Base-by-base conservation (phyloP, 2,113 vertebrate species). In the Labrus mixtus region DNA sequence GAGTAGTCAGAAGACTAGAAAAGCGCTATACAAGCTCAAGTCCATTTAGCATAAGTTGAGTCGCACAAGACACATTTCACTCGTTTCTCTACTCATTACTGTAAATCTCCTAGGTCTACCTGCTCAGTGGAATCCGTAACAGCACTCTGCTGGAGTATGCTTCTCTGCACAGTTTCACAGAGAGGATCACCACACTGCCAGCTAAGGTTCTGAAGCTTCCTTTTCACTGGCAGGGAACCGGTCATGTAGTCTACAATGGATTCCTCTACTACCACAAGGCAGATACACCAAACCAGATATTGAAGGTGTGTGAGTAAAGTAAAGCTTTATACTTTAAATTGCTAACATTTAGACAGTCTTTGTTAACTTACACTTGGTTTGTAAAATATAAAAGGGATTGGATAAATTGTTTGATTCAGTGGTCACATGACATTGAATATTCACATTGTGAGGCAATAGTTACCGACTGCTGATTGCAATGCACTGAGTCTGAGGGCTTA, bases 231-330 rank as follows among this genome's bases (percentile, higher is more conserved):
- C 94, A 97, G 80, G 97, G 97, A 50, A 96, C 97, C 0, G 97
- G 97, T 17, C 96, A 97, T 0, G 76, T 94, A 10, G 86, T 98
- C 68, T 95, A 95, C 64, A 88, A 94, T 19, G 95, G 96, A 20
- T 97, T 95, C 88, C 83, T 98, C 4, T 99, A 96, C 92, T 97
- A 95, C 89, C 98, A 98, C 72, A 96, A 88, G 37, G 89, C 95
- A 0, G 94, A 94, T 48, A 97, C 97, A 25, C 58, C 90, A 72
- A 97, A 96, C 37, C 95, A 97, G 85, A 96, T 99, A 43, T 69
- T 97, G 29, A 98, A 98, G 89, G 96, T 93, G 54, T n/a, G 89
- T 70, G 36, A 54, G 19, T 37, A 1, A 36, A 13, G 11, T 57
- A 10, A 36, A 12, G n/a, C 19, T 19, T n/a, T n/a, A 9, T 8